A percentile compares a stretch with the other conserved stretches of the same genome.
Evolutionary conservation across 2,113 vertebrate species (phyloP).

Genomic region (Bubalus kerabau): DNA sequence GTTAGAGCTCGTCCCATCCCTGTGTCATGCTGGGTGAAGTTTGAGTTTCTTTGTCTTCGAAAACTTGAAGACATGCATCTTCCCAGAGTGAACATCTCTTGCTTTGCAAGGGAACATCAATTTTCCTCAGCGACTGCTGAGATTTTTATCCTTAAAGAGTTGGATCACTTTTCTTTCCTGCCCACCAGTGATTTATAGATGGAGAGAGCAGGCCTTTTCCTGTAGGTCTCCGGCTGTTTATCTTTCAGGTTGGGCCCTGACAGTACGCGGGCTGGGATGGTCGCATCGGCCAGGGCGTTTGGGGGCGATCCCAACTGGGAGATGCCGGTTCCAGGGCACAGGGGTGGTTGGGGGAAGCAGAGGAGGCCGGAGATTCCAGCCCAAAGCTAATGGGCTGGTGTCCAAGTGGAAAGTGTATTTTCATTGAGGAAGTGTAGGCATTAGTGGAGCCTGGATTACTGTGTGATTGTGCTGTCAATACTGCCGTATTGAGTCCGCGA

Average conservation of each 20-base stretch:
- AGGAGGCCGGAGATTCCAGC: neutral
- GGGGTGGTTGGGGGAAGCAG: neutral
- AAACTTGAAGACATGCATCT: constrained; percentile 22
- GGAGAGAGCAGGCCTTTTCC: constrained; percentile 65
- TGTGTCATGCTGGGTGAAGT: neutral
- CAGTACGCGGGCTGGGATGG: neutral
- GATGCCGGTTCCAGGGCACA: neutral
- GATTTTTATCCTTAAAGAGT: constrained; percentile 73
- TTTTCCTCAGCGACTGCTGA: constrained; percentile 65
- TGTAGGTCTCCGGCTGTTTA: constrained; percentile 66
- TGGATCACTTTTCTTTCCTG: constrained; percentile 75
- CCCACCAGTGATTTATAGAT: constrained; percentile 63
- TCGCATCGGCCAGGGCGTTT: neutral
- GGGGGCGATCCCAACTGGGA: neutral
- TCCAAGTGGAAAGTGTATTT: constrained; percentile 81
- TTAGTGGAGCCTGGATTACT: constrained; percentile 88
- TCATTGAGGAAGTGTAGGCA: constrained; percentile 82
- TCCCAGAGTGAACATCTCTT: constrained; percentile 53
- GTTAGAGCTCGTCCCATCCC: neutral
- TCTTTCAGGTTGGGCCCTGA: constrained; percentile 47
- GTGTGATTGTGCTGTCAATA: constrained; percentile 98
- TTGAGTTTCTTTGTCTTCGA: constrained; percentile 9
- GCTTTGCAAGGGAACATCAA: constrained; percentile 57
- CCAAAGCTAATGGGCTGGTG: constrained; percentile 74
- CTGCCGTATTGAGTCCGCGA: constrained; percentile 91